Percentiles rank a stretch among this genome's conserved stretches.
phyloP scores from a whole-genome alignment of 2,888 invertebrate genomes.

The Torymus auratus region DNA sequence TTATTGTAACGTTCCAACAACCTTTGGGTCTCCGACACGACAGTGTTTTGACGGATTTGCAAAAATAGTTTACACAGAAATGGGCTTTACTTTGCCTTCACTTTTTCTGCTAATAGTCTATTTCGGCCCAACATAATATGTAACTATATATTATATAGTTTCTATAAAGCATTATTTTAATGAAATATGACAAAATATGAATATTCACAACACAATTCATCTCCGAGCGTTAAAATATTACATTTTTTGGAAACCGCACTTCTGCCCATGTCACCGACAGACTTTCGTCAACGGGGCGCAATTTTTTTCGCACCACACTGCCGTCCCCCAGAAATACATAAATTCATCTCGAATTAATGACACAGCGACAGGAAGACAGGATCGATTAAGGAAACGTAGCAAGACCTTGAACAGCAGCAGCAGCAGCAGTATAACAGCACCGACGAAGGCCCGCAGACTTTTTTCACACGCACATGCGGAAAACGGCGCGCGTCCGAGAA shows the following conservation, averaged over 20 bases:
- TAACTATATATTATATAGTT: too few species aligned
- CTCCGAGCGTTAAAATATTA: too few species aligned
- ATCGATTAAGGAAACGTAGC: conserved; percentile 4
- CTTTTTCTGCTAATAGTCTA: too few species aligned
- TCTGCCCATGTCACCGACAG: conserved; percentile 5
- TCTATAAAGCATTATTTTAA: too few species aligned
- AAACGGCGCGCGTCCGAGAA: not conserved
- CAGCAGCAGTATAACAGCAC: too few species aligned
- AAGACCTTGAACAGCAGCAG: conserved; percentile 2
- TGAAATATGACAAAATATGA: too few species aligned
- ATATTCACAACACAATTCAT: too few species aligned
- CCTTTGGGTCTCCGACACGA: conserved; percentile 76
- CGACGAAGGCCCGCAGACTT: not conserved
- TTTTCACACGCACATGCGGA: not conserved
- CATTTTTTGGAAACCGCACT: not conserved
- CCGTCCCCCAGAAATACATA: not conserved
- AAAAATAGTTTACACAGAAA: too few species aligned
- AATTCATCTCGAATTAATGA: conserved; percentile 24
- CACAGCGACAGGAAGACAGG: not conserved
- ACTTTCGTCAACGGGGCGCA: not conserved
- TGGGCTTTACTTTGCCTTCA: too few species aligned
- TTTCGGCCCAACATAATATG: too few species aligned
- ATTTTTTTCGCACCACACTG: not conserved
- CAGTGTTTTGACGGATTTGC: conserved; percentile 63
- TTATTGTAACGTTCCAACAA: conserved; percentile 18